Evolutionary conservation across 2,797 vertebrate genomes (phyloP), one percentile per base, ranked within the genome.

Genomic region (Manis crassicaudata): DNA sequence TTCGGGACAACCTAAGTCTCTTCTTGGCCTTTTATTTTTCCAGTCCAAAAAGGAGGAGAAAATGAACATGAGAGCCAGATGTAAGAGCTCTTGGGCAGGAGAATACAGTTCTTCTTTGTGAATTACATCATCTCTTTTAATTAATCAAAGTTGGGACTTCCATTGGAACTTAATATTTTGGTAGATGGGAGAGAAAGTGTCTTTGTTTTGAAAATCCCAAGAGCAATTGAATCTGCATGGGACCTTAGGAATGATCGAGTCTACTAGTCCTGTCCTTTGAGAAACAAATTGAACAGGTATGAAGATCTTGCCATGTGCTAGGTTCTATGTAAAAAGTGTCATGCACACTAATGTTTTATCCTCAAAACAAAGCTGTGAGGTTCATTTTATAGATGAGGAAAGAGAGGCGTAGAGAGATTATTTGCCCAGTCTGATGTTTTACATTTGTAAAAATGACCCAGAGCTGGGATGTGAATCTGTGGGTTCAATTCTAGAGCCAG

Each of bases 201-300:
- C 43, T 85, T 90, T 94, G 73, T 72, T 97, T 96, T 68, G 43
- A 79, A 93, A 93, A 92, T 27, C 82, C 70, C 40, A 68, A 43
- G 81, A 95, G 25, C 72, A n/a, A 9, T 23, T 60, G 43, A 92
- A 29, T 80, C 65, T 73, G 50, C 70, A 46, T 62, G 63, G 46
- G 17, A 75, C 32, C 56, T 40, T 27, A 50, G 62, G 43, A 82
- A 67, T 94, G 68, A 85, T 52, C 65, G 32, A 25, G 12, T 76
- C 72, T 52, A 40, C 43, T 23, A 68, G 52, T 72, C 11, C 50
- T 14, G 40, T 77, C 60, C 67, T 75, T 21, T 81, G 65, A 85
- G 72, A 92, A 86, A 80, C 1, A 80, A 95, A 84, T 73, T 21
- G 13, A 46, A 76, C 6, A n/a, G 0, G 0, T n/a, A 23, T 10